phyloP scores from a whole-genome alignment of 2,797 vertebrate genomes.

The Esox masquinongy region DNA sequence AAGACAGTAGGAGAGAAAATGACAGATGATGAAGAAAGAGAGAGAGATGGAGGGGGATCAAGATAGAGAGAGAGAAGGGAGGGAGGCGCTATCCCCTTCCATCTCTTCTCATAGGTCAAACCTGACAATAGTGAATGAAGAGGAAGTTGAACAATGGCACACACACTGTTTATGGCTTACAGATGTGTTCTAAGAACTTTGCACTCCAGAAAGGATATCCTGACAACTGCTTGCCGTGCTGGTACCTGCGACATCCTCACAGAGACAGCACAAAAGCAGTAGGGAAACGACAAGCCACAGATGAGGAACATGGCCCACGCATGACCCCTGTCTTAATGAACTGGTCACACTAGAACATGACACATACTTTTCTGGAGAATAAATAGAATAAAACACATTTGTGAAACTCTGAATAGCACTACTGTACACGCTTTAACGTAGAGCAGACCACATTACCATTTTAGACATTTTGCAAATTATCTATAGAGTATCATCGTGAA shows the following conservation, averaged over 20 bases:
- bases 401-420: slow-evolving; percentile 2
- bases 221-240: slow-evolving; percentile 27
- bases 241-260: slow-evolving; percentile 22
- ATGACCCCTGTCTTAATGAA: not conserved
- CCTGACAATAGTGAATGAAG: slow-evolving; percentile 4
- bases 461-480: not conserved
- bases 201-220: slow-evolving; percentile 42
- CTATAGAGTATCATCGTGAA: not conserved
- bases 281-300: not conserved
- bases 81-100: not conserved
- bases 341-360: slow-evolving; percentile 1
- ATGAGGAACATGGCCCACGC: slow-evolving; percentile 9
- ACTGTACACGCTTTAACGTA: not conserved
- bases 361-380: not conserved
- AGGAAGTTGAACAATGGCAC: slow-evolving; percentile 17
- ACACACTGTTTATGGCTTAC: slow-evolving; percentile 35
- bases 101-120: slow-evolving; percentile 14
- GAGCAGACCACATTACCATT: not conserved
- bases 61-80: not conserved
- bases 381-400: slow-evolving; percentile 3
- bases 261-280: slow-evolving; percentile 20
- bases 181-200: slow-evolving; percentile 45
- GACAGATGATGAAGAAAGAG: not conserved
- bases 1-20: no score
- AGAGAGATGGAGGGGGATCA: not conserved